A percentile compares a stretch with the other conserved stretches of the same genome.
These are phyloP conservation scores for Toxostoma redivivum DNA, from an alignment of 2,113 vertebrate genomes.

Conservation along the genomic window DNA sequence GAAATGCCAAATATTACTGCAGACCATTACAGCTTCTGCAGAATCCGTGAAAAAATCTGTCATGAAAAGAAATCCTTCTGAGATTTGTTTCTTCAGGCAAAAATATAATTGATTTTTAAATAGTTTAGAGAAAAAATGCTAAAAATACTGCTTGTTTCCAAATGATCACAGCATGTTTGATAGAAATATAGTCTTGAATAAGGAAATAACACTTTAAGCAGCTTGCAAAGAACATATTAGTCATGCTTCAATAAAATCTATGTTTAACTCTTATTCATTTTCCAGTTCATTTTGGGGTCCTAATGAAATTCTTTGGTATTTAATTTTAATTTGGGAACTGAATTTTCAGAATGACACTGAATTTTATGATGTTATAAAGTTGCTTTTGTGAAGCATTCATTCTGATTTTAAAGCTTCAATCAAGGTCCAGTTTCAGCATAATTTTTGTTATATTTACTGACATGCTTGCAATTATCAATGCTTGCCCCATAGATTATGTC, in stretches of 20 bases:
- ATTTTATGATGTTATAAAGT: not conserved
- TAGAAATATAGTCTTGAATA: not conserved
- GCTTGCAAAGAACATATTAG: not conserved
- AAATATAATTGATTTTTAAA: slow-evolving; percentile 31
- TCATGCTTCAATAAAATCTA: slow-evolving; percentile 4
- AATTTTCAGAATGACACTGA: not conserved
- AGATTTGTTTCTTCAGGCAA: slow-evolving; percentile 10
- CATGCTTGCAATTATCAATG: not conserved
- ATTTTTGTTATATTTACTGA: not conserved
- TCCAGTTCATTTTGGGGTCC: not conserved
- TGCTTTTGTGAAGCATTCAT: not conserved
- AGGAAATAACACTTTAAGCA: not conserved
- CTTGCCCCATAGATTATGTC: not conserved
- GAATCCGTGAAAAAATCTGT: not conserved
- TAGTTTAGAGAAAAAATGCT: not conserved
- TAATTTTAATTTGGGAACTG: not conserved
- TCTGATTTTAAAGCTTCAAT: not conserved
- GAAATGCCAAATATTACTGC: slow-evolving; percentile 21
- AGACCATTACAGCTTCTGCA: not conserved
- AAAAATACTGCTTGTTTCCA: not conserved
- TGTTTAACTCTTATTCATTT: slow-evolving; percentile 15
- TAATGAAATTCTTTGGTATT: slow-evolving; percentile 17
- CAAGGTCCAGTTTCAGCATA: not conserved
- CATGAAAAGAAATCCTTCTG: not conserved
- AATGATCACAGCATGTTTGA: not conserved